Evolutionary conservation across 30 jellyfish, hydroid and myxozoan genomes (phyloP), one percentile per base, ranked within the genome.

Genomic region (Sanderia malayensis): DNA sequence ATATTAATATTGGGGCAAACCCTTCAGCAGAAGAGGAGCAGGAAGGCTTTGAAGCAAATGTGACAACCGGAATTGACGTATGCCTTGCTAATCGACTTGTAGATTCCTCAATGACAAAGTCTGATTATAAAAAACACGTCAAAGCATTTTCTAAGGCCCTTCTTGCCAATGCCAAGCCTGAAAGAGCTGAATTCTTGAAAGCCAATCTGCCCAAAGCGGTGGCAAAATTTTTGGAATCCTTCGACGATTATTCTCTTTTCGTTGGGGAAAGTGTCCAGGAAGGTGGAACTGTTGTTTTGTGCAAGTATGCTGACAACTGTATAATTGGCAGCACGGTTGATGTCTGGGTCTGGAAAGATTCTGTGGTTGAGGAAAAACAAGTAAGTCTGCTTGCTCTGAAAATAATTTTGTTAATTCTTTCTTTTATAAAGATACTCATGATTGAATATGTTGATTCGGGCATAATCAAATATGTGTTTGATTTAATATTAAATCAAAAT

Each of bases 21-120:
- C 87, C 87, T 10, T 76, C 87, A 25, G 87, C 79, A 41, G 87
- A 76, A 30, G 87, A 76, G 55, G 80, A 31, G 8, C 73, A 32
- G 0, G 87, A 76, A 62, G 87, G 31, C 2, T 29, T 58, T 23
- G 73, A 61, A n/a, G 44, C 65, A 1, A 18, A 4, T 8, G 46
- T 46, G 11, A 24, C 80, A 46, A 25, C 79, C 19, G 87, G 87
- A 11, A 52, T 76, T 25, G 73, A 76, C 33, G 80, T 76, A 44
- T 49, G 24, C 37, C 49, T 76, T 29, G 29, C 61, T 0, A 65
- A 76, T 24, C 71, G 87, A 25, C 87, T 76, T 1, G 73, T 44
- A 2, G 80, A 76, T 11, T 7, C 46, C 7, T 23, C 21, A 2
- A 46, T 59, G 26, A 45, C 72, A 25, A 76, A 76, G 32, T 53